Evolutionary conservation across 2,113 vertebrate genomes (phyloP).

Genomic region (Porphyrio hochstetteri): DNA sequence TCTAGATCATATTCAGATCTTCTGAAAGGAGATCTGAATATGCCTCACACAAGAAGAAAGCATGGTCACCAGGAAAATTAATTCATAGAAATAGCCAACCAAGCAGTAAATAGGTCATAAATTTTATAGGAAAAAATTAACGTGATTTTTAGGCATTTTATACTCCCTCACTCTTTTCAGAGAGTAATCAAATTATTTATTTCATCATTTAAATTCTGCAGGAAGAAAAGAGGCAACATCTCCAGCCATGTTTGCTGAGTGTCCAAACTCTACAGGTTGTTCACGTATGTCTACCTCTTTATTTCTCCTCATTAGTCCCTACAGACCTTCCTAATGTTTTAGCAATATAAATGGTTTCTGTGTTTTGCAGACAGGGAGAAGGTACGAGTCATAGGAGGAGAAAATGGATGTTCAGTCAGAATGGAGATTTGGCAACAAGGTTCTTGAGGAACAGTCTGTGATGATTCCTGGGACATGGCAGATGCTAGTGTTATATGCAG

Average conservation of each 20-base stretch:
- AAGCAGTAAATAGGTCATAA: not conserved
- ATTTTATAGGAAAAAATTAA: not conserved
- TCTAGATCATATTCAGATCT: no score
- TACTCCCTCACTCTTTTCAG: not conserved
- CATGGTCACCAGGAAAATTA: not conserved
- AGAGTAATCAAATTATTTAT: not conserved
- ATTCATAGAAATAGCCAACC: not conserved
- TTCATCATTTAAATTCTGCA: slow-evolving; percentile 22
- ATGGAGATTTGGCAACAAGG: slow-evolving; percentile 64
- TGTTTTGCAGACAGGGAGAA: slow-evolving; percentile 59
- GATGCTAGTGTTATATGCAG: slow-evolving; percentile 53
- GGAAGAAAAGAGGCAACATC: not conserved
- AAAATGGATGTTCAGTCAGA: slow-evolving; percentile 48
- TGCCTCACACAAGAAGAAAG: not conserved
- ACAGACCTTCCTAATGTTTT: not conserved
- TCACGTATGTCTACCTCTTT: slow-evolving; percentile 28
- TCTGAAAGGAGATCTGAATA: no score
- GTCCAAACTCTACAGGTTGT: slow-evolving; percentile 56
- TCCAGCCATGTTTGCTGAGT: not conserved
- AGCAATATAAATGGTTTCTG: not conserved
- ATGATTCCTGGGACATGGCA: slow-evolving; percentile 22
- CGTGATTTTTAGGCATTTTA: not conserved
- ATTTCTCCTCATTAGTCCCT: not conserved
- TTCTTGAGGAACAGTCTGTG: slow-evolving; percentile 62
- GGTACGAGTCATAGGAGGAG: slow-evolving; percentile 43